These are phyloP conservation scores for Apotomis turbidana DNA, from an alignment of 2,888 invertebrate genomes.

Conservation along the genomic window DNA sequence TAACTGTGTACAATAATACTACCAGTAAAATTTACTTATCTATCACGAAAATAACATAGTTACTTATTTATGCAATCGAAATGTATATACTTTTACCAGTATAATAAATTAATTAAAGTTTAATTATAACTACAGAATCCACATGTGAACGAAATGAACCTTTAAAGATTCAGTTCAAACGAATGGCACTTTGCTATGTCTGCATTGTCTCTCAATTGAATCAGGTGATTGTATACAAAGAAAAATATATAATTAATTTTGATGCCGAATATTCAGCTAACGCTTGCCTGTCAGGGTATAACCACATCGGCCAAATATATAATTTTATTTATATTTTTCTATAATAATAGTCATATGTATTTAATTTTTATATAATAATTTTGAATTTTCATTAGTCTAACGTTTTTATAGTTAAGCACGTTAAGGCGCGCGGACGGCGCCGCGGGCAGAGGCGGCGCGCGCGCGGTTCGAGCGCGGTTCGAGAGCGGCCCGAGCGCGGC, in stretches of 20 bases:
- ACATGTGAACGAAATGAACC: constrained; percentile 61
- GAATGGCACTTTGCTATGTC: constrained; percentile 80
- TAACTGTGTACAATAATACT: constrained; percentile 68
- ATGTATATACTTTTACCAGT: constrained; percentile 65
- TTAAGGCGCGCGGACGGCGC: constrained; percentile 53
- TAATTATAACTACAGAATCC: constrained; percentile 59
- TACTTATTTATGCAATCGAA: constrained; percentile 75
- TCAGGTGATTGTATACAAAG: constrained; percentile 57
- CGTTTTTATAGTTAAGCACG: constrained; percentile 78
- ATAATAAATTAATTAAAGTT: constrained; percentile 60
- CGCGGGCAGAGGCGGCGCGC: constrained; percentile 29
- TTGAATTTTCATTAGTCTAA: constrained; percentile 83
- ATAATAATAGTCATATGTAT: constrained; percentile 83
- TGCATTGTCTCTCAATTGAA: constrained; percentile 75
- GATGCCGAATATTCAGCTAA: constrained; percentile 78
- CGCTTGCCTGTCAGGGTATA: constrained; percentile 90
- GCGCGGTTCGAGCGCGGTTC: constrained; percentile 5
- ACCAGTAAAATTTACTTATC: constrained; percentile 73
- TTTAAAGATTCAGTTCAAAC: constrained; percentile 70
- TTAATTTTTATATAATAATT: constrained; percentile 83
- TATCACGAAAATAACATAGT: constrained; percentile 80
- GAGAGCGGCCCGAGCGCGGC: constrained; percentile 7
- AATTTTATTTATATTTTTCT: constrained; percentile 80
- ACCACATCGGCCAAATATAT: constrained; percentile 85
- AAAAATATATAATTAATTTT: constrained; percentile 75